Base-by-base conservation (phyloP, 2,797 vertebrate genomes). In the Acrossocheilus fasciatus region DNA sequence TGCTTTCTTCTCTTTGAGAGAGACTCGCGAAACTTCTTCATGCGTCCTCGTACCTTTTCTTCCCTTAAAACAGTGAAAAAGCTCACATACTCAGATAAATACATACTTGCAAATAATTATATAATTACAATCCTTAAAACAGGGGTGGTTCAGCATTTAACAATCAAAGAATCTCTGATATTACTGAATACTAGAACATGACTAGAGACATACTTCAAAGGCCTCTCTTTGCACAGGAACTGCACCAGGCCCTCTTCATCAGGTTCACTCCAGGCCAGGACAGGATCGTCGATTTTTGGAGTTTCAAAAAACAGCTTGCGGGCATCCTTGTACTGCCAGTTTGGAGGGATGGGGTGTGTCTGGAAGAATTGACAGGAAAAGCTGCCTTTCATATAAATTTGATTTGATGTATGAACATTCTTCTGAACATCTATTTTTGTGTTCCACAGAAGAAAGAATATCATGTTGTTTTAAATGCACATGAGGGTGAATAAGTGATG, bases 201-300 rank as follows among this genome's bases (percentile, higher is more conserved):
- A 30, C 30, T 30, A 0, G 57, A 66, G 17, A 92, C 91, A 0
- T 92, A 96, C 96, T 92, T 96, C 1, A 94, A 39, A n/a, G 34
- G 74, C 80, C 91, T 95, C 88, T 88, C 73, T 0, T 86, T 85
- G 78, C 93, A 93, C 39, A 97, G 93, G 84, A 96, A 95, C 17
- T 26, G 17, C 62, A 97, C 94, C 90, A 97, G 76, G 3, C 91
- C 93, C 45, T 96, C 94, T 85, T 96, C 95, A 17, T 97, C 93
- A 0, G 94, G 95, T 70, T 96, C 95, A 0, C 50, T 88, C 96
- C 96, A 97, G 52, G 81, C 88, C 26, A 95, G 90, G 0, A 93
- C 83, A 43, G 94, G 93, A 23, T 72, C 62, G 0, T 69, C 84
- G 0, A 85, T 84, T 66, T 90, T 87, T 20, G 91, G 88, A 0